Evolutionary conservation across 1,140 invertebrate genomes (phyloP).

Genomic region (Thaumetopoea pityocampa): DNA sequence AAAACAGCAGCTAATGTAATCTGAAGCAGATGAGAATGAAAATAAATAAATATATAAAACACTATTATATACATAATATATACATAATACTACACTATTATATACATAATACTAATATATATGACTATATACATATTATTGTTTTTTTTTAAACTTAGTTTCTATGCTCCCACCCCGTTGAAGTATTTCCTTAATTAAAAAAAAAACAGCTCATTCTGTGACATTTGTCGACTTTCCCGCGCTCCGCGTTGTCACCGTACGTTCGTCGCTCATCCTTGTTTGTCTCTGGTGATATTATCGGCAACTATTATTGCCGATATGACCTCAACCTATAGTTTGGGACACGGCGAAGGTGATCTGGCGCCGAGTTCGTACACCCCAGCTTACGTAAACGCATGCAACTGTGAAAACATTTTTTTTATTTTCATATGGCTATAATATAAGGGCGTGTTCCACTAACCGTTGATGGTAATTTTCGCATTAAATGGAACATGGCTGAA

Average conservation of each 20-base stretch:
- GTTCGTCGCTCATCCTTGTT: conserved; percentile 45
- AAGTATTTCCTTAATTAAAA: too few relatives aligned
- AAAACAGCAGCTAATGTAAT: too few relatives aligned
- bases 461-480: conserved; percentile 1
- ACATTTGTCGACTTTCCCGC: conserved; percentile 37
- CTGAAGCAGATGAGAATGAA: too few relatives aligned
- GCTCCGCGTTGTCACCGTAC: conserved; percentile 5
- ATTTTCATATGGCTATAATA: conserved; percentile 23
- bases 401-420: conserved; percentile 44
- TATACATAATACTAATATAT: too few relatives aligned
- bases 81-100: too few relatives aligned
- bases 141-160: too few relatives aligned
- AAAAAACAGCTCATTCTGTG: conserved; percentile 22
- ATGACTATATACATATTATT: too few relatives aligned
- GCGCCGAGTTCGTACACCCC: conserved; percentile 57
- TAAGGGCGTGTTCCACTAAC: conserved; percentile 14
- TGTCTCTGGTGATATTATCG: conserved; percentile 54
- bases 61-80: too few relatives aligned
- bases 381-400: conserved; percentile 64
- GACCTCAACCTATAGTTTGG: conserved; percentile 68
- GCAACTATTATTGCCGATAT: conserved; percentile 61
- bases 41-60: too few relatives aligned
- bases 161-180: too few relatives aligned
- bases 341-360: conserved; percentile 63
- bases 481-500: conserved; percentile 10